Conservation (phyloP, 1,140 invertebrate species). For the Tachypleus tridentatus region DNA sequence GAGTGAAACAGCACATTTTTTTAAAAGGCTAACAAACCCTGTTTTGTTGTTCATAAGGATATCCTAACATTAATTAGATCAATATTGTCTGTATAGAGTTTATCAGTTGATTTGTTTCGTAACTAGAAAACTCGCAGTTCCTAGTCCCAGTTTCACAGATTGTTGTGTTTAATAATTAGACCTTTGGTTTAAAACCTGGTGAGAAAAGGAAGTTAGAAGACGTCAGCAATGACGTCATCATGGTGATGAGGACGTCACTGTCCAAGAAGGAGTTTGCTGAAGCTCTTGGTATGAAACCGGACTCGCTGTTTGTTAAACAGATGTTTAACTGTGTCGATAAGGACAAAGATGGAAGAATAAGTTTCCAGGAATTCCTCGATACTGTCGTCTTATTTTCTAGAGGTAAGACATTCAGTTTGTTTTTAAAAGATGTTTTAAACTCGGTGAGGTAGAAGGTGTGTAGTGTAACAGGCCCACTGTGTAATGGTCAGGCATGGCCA, state of each 20-base stretch:
- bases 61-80: too few species aligned
- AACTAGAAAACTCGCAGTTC: neutral
- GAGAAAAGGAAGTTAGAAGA: slow-evolving; percentile 49
- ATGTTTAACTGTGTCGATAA: slow-evolving; percentile 99
- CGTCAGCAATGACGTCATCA: slow-evolving; percentile 68
- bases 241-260: slow-evolving; percentile 84
- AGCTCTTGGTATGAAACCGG: slow-evolving; percentile 88
- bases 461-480: too few species aligned
- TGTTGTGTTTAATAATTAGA: slow-evolving; percentile 38
- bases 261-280: slow-evolving; percentile 94
- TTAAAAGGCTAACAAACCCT: too few species aligned
- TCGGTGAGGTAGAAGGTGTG: too few species aligned
- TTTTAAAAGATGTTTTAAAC: too few species aligned
- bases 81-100: too few species aligned
- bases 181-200: slow-evolving; percentile 63
- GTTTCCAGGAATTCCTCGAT: slow-evolving; percentile 94
- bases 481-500: too few species aligned
- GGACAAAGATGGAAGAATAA: slow-evolving; percentile 87
- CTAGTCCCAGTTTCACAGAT: neutral
- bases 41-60: too few species aligned
- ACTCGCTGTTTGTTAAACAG: slow-evolving; percentile 94
- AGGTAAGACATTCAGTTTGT: slow-evolving; percentile 23
- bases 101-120: too few species aligned
- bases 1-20: too few species aligned
- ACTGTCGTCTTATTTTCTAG: slow-evolving; percentile 67